These are phyloP conservation scores for Podarcis raffonei DNA, from an alignment of 2,113 vertebrate species.

Conservation along the genomic window DNA sequence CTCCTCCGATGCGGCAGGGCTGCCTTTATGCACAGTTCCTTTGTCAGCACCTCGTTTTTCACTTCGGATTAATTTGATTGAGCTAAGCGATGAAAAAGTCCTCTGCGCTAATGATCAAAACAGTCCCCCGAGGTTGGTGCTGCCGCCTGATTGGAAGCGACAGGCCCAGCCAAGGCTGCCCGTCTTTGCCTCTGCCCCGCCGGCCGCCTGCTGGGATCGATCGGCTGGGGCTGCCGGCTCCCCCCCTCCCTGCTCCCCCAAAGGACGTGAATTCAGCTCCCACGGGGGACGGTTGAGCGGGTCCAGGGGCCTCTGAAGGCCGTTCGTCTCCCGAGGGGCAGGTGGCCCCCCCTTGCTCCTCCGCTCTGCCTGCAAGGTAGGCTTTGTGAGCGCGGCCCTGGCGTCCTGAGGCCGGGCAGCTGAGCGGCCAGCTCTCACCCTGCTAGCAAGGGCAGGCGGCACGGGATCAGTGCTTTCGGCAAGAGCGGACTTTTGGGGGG, in stretches of 20 bases:
- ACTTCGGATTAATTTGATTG: slow-evolving; percentile 70
- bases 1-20: slow-evolving; percentile 20
- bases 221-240: slow-evolving; percentile 33
- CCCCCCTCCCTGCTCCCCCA: not conserved
- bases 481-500: not conserved
- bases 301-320: not conserved
- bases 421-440: too few species aligned
- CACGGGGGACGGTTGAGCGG: not conserved
- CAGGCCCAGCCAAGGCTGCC: slow-evolving; percentile 51
- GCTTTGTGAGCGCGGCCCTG: too few species aligned
- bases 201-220: slow-evolving; percentile 46
- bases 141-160: slow-evolving; percentile 60
- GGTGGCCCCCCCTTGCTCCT: rapidly evolving
- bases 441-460: not conserved
- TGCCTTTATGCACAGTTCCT: slow-evolving; percentile 53
- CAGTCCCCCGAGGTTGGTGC: slow-evolving; percentile 48
- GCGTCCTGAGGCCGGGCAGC: too few species aligned
- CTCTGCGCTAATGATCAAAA: slow-evolving; percentile 64
- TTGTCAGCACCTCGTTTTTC: slow-evolving; percentile 67
- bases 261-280: too few species aligned
- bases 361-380: not conserved
- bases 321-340: not conserved
- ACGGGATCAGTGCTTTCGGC: not conserved
- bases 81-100: slow-evolving; percentile 52
- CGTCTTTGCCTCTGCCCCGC: slow-evolving; percentile 55